Evolutionary conservation across 2,113 vertebrate species (phyloP), one percentile per base, ranked within the genome.

Genomic region (Globicephala melas): DNA sequence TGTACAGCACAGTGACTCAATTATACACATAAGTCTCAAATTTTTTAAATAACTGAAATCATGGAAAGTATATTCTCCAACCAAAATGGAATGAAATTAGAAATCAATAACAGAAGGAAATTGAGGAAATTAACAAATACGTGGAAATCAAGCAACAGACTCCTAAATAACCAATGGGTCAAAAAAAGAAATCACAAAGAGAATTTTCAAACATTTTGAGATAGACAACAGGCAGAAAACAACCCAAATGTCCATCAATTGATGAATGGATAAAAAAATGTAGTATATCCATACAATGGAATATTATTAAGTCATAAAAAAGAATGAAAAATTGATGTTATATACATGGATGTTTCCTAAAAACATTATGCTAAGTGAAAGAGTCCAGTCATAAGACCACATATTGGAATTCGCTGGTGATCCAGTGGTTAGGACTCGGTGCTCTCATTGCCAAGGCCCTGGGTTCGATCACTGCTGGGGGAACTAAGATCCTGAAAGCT

Each of bases 171-270:
- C 41, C 87, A 77, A 50, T 0, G 20, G 55, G 7, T 58, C 55
- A 58, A 58, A 21, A 58, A 58, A 14, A 10, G 36, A 88, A 47
- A 76, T 77, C 31, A 26, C 14, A 77, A 77, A 76, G 31, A 76
- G 55, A 89, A 76, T 63, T 89, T 89, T 89, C 71, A 89, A 89
- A 50, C 76, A 63, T 89, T 88, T 73, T 88, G 85, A 88, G 53
- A 60, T 6, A 77, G n/a, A 71, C 11, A 60, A 58, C 53, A 71
- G 70, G 60, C 25, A 28, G 12, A 15, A 12, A 80, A 81, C 41
- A 74, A 79, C 7, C 18, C 55, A 65, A 77, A 82, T 36, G 31
- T 89, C 21, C 41, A 60, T 60, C 77, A 82, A 25, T 38, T 83
- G 44, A 79, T 65, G 71, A 76, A 82, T 41, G 50, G 20, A 20